Conservation (phyloP, 2,113 vertebrate species). For the Thermophis baileyi region DNA sequence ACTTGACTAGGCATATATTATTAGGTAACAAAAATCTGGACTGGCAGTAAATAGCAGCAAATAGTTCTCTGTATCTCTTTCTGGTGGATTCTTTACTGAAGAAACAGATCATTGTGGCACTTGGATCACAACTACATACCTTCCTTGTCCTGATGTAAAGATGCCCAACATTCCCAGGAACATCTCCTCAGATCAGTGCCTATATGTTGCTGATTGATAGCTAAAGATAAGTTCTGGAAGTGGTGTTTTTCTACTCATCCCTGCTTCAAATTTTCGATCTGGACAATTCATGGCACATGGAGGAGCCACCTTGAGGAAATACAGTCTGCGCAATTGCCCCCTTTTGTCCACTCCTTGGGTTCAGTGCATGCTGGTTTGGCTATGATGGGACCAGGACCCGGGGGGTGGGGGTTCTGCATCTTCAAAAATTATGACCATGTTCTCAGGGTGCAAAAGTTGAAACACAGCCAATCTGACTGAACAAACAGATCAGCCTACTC, state of each 20-base stretch:
- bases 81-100: background rate
- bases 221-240: background rate
- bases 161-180: background rate
- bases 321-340: background rate
- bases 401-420: too few relatives aligned
- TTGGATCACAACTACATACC: background rate
- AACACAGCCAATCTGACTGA: too few relatives aligned
- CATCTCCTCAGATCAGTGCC: background rate
- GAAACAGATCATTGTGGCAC: background rate
- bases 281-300: background rate
- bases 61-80: background rate
- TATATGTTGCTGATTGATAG: background rate
- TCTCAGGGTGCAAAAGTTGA: too few relatives aligned
- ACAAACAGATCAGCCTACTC: too few relatives aligned
- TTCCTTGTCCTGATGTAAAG: background rate
- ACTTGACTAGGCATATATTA: background rate
- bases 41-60: background rate
- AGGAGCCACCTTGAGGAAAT: background rate
- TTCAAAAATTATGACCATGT: too few relatives aligned
- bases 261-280: background rate
- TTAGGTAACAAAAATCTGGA: background rate
- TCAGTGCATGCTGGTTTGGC: too few relatives aligned
- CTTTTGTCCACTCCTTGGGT: too few relatives aligned
- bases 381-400: too few relatives aligned
- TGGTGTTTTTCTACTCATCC: background rate